A percentile compares a stretch with the other conserved stretches of the same genome.
These are phyloP conservation scores for Carduelis carduelis DNA, from an alignment of 2,797 vertebrate species.

Conservation along the genomic window DNA sequence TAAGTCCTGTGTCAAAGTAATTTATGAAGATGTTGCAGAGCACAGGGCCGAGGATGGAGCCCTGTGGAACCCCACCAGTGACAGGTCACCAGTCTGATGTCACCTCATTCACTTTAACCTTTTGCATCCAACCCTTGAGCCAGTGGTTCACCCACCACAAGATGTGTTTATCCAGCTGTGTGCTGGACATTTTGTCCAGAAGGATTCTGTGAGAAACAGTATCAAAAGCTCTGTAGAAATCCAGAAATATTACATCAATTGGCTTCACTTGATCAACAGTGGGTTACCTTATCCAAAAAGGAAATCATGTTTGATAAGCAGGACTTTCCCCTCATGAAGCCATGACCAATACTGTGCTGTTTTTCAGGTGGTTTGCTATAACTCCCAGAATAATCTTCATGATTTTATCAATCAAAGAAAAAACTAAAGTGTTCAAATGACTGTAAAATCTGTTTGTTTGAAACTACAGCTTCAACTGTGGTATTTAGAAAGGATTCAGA, in stretches of 20 bases:
- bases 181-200: neutral
- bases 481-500: neutral
- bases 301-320: neutral
- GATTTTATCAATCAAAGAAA: neutral
- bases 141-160: neutral
- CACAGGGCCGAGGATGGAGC: neutral
- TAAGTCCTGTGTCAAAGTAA: neutral
- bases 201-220: neutral
- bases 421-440: neutral
- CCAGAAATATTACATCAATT: neutral
- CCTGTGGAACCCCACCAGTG: neutral
- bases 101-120: neutral
- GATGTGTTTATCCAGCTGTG: neutral
- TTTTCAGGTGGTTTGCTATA: neutral
- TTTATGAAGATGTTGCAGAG: neutral
- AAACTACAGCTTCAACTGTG: neutral
- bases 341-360: rapidly evolving
- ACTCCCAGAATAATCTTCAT: neutral
- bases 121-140: rapidly evolving
- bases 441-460: neutral
- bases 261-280: neutral
- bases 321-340: neutral
- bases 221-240: neutral
- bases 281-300: neutral
- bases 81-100: neutral